Evolutionary conservation across 2,888 invertebrate genomes (phyloP).

Genomic region (Odontothrips loti): DNA sequence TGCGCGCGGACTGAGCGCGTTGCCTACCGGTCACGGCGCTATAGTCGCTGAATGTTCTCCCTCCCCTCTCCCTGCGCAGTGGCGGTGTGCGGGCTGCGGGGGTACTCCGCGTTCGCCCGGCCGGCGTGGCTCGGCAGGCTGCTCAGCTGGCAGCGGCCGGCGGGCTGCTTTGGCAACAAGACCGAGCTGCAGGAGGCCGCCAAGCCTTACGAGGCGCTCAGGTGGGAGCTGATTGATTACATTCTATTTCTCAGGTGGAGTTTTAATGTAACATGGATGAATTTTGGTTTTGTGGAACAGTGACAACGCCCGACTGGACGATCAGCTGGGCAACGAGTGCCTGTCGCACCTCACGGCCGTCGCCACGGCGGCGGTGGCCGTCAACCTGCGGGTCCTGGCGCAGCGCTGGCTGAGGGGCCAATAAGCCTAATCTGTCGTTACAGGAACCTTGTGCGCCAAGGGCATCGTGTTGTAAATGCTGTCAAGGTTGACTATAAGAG

Average conservation of each 20-base stretch:
- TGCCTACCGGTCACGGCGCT: too few species aligned
- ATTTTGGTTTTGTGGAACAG: not conserved
- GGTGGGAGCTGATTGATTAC: not conserved
- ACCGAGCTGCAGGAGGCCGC: not conserved
- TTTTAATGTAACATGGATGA: too few species aligned
- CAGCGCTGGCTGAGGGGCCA: not conserved
- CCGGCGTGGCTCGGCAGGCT: not conserved
- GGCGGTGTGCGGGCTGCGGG: not conserved
- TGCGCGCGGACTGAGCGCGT: too few species aligned
- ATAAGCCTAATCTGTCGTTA: not conserved
- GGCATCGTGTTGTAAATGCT: too few species aligned
- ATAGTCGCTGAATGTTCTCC: too few species aligned
- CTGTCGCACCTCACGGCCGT: conserved; percentile 2
- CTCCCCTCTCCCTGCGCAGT: not conserved
- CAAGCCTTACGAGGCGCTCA: not conserved
- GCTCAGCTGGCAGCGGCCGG: not conserved
- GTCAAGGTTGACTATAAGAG: too few species aligned
- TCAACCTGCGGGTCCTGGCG: not conserved
- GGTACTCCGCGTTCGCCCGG: not conserved
- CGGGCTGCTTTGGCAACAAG: not conserved
- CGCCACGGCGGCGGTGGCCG: not conserved
- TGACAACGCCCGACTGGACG: not conserved
- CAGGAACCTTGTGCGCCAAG: too few species aligned
- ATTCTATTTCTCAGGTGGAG: too few species aligned
- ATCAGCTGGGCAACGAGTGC: not conserved